Base-by-base conservation (phyloP, 2,888 invertebrate species). In the Melanargia galathea region DNA sequence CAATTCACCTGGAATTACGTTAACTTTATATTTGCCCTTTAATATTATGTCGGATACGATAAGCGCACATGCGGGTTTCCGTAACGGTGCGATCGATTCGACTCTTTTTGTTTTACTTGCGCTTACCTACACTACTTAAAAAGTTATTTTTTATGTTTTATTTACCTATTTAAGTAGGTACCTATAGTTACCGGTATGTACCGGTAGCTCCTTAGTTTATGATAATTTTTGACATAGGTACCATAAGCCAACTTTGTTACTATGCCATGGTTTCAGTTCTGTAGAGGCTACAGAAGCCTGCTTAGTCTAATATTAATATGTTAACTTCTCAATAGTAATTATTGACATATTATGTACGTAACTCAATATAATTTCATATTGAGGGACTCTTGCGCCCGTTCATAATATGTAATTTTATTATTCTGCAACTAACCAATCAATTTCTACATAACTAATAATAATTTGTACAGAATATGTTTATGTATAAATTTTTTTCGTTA, bases 1-100 rank as follows among this genome's bases (percentile, higher is more conserved):
- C 66, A 69, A 65, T 70, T 75, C 87, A 89, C 88, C 87, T 89
- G 88, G 86, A 82, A 82, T 78, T 76, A 78, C 73, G 69, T 63
- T 58, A 58, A 52, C 30, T 62, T 33, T 52, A 55, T 62, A 48
- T 62, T 70, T 69, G 74, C 75, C 73, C 67, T 73, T 64, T 48
- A 35, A 13, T 20, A 46, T 20, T 65, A 62, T 66, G 52, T 63
- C 40, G 59, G 40, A 40, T 30, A 45, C 65, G 72, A 71, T 72
- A 73, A 66, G 62, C 48, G 55, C 60, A 78, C 75, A 73, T 76
- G 72, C 74, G 75, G 62, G 67, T 71, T 71, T 70, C 72, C 69
- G 70, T 75, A 77, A 76, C 78, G 75, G 75, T 72, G 65, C 66
- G 51, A 70, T 69, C 65, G 67, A 71, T 69, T 65, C 62, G 59